These are phyloP conservation scores for Archips crataeganus DNA, from an alignment of 2,888 invertebrate species.

Conservation along the genomic window DNA sequence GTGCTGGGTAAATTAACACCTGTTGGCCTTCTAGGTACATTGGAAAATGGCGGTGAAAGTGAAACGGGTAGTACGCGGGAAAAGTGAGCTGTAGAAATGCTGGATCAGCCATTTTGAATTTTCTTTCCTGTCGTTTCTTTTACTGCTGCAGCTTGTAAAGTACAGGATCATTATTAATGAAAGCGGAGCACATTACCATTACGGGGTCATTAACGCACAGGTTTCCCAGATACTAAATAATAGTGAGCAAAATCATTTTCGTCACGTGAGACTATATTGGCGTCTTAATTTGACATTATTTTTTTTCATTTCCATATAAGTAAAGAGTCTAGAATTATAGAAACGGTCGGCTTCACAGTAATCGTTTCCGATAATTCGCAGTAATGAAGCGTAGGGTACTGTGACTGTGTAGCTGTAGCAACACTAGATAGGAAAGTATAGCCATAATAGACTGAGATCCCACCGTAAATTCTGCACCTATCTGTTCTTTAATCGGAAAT, in stretches of 20 bases:
- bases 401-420: background rate
- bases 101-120: conserved; percentile 59
- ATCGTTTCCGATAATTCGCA: background rate
- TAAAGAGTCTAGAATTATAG: background rate
- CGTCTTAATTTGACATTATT: background rate
- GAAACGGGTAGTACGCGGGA: conserved; percentile 72
- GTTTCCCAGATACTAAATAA: background rate
- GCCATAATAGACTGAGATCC: background rate
- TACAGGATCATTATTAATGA: conserved; percentile 12
- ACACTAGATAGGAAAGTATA: conserved; percentile 5
- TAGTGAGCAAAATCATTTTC: background rate
- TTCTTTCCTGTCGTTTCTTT: conserved; percentile 68
- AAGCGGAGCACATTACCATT: too few species aligned
- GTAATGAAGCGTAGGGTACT: background rate
- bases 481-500: too few species aligned
- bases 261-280: background rate
- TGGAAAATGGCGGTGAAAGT: conserved; percentile 72
- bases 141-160: conserved; percentile 1
- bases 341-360: background rate
- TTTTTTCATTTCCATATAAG: background rate
- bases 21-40: conserved; percentile 50
- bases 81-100: conserved; percentile 64
- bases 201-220: background rate
- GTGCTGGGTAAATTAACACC: conserved; percentile 50
- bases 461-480: too few species aligned